Percentiles rank a stretch among this genome's conserved stretches.
Evolutionary conservation across 1,140 invertebrate species (phyloP).

Genomic region (Saccostrea glomerata): DNA sequence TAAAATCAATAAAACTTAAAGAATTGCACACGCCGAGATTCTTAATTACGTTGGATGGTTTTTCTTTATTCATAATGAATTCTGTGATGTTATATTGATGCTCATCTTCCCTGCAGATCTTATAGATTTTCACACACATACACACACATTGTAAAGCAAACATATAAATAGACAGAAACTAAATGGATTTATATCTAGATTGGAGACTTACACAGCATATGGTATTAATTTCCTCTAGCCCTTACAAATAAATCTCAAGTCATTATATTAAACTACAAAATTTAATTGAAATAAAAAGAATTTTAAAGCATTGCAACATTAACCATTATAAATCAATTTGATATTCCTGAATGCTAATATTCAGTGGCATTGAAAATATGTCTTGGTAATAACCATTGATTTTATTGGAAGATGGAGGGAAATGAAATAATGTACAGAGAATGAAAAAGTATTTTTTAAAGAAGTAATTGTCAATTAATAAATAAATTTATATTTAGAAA

Average conservation of each 20-base stretch:
- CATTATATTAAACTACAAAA: neutral
- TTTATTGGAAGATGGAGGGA: neutral
- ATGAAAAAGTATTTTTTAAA: neutral
- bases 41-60: neutral
- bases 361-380: conserved; percentile 4
- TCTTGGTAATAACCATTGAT: conserved; percentile 16
- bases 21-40: neutral
- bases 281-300: neutral
- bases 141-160: conserved; percentile 34
- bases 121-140: conserved; percentile 36
- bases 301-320: neutral
- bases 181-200: conserved; percentile 12
- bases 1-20: conserved; percentile 13
- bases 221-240: conserved; percentile 22
- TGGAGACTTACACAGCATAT: conserved; percentile 13
- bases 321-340: neutral
- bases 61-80: conserved; percentile 35
- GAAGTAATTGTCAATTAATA: neutral
- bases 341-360: neutral
- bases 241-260: neutral
- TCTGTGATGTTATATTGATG: conserved; percentile 26
- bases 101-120: conserved; percentile 12
- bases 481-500: neutral
- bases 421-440: neutral
- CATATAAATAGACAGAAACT: conserved; percentile 27